Base-by-base conservation (phyloP, 64 coral and sea anemone species). In the Pocillopora verrucosa region DNA sequence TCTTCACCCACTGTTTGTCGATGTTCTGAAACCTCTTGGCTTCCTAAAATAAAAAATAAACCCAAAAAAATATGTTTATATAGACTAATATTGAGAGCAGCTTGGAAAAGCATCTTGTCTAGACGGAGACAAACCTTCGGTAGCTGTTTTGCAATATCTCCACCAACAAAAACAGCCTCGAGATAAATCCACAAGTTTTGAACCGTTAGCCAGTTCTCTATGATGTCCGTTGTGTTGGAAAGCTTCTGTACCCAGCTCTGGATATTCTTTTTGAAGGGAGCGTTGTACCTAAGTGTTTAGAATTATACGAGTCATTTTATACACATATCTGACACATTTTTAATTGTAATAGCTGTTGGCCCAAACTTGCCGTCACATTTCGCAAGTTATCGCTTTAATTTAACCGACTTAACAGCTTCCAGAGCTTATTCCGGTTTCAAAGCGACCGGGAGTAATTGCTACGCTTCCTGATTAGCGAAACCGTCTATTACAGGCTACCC, bases 21-120 rank as follows among this genome's bases (percentile, higher is more conserved):
- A 99, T 99, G 75, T 99, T 99, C 85, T 99, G 97, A 80, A 99
- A 99, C 14, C 97, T 88, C 64, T 99, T 99, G n/a, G 96, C 96
- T 98, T 98, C 93, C 93, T 93, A 20, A 15, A 72, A 88, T 11
- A 5, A 24, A 59, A 87, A 56, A 56, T 34, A 68, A 36, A 45
- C n/a, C 20, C 7, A 45, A 1, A 19, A 17, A 76, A 10, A 76
- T 6, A 76, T 51, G 74, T 15, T 76, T 22, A 14, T 76, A 22
- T 2, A 14, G 3, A 51, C 41, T 51, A 51, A 51, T 7, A 51
- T 19, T 5, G 14, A 22, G 19, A 22, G 64, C 2, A 69, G 36
- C 10, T 68, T 1, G n/a, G 0, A 56, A 45, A n/a, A 34, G 36
- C 37, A 12, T 41, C 19, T 72, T 2, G 22, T 0, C 16, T 9